A percentile compares a stretch with the other conserved stretches of the same genome.
Evolutionary conservation across 2,888 invertebrate genomes (phyloP).

Genomic region (Euclidia mi): DNA sequence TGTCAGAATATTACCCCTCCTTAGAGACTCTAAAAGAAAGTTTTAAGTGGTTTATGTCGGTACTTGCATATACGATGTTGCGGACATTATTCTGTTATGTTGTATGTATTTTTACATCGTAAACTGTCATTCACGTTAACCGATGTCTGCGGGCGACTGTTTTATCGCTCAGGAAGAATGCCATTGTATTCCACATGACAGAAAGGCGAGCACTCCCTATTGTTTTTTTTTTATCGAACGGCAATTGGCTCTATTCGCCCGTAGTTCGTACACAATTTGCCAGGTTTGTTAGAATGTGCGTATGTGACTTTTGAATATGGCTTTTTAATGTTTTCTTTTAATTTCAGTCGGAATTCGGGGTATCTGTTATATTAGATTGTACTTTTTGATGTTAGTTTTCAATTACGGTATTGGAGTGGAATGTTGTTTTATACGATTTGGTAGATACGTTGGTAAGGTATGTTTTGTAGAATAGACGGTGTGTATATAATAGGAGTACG

Average conservation of each 20-base stretch:
- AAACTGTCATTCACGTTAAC: slow-evolving; percentile 60
- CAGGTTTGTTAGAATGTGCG: slow-evolving; percentile 35
- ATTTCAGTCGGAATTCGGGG: neutral
- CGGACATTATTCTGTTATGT: slow-evolving; percentile 55
- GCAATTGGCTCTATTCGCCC: slow-evolving; percentile 56
- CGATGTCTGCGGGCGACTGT: slow-evolving; percentile 58
- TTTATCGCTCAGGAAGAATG: slow-evolving; percentile 63
- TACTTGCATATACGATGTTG: slow-evolving; percentile 64
- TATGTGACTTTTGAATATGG: slow-evolving; percentile 13
- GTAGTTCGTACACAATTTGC: slow-evolving; percentile 51
- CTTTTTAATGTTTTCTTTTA: slow-evolving; percentile 3
- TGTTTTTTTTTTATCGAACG: slow-evolving; percentile 62
- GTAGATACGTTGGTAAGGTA: neutral
- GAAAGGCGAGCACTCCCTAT: slow-evolving; percentile 52
- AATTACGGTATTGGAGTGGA: no score
- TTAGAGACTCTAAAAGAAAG: slow-evolving; percentile 78
- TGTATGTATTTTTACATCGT: slow-evolving; percentile 60
- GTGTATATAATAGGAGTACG: slow-evolving; percentile 21
- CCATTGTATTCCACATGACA: slow-evolving; percentile 58
- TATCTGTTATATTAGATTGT: neutral
- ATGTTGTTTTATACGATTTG: no score
- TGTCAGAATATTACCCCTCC: slow-evolving; percentile 74
- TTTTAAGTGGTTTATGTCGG: slow-evolving; percentile 80
- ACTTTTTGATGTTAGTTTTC: neutral
- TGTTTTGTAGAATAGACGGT: slow-evolving; percentile 9